Base-by-base conservation (phyloP, 2,888 invertebrate genomes). In the Drosophila nigritarsus region DNA sequence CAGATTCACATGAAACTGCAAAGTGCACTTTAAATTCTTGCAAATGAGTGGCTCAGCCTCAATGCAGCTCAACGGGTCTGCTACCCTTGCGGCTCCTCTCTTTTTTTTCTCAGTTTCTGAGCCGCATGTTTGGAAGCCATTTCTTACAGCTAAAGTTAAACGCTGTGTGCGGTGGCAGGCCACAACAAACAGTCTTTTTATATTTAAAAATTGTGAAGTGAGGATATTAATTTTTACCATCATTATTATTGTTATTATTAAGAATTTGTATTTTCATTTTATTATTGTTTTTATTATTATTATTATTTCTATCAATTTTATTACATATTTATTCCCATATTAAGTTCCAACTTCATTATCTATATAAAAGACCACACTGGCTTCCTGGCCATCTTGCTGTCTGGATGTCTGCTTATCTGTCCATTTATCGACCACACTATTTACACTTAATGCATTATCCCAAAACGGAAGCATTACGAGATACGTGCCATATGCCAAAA, bases 1-100 rank as follows among this genome's bases (percentile, higher is more conserved):
- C 75, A 75, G 65, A 72, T 70, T 54, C 85, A 34, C 72, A 80
- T 87, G 73, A 79, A 82, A 78, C 84, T 82, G 75, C 75, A 86
- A 91, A 91, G 89, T 91, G 91, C 86, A 91, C 91, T 91, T 91
- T 92, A 91, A 91, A 90, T 91, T 91, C 91, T 92, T 90, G 83
- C 91, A 91, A 91, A 91, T 91, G 90, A 89, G 82, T 82, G 74
- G 66, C 75, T 71, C 61, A 45, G 55, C 66, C 50, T 36, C 71
- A 45, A 69, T 71, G 70, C 66, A 32, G 51, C 53, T 54, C 40
- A 54, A 51, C 40, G 18, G 53, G 38, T 75, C 29, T 30, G 51
- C 67, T 13, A 32, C 13, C 18, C 50, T 29, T n/a, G 13, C 40
- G 20, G n/a, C 42, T 34, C 20, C 55, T 32, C 42, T 20, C 40